Base-by-base conservation (phyloP, 2,888 invertebrate species). In the Ptilodon capucinus region DNA sequence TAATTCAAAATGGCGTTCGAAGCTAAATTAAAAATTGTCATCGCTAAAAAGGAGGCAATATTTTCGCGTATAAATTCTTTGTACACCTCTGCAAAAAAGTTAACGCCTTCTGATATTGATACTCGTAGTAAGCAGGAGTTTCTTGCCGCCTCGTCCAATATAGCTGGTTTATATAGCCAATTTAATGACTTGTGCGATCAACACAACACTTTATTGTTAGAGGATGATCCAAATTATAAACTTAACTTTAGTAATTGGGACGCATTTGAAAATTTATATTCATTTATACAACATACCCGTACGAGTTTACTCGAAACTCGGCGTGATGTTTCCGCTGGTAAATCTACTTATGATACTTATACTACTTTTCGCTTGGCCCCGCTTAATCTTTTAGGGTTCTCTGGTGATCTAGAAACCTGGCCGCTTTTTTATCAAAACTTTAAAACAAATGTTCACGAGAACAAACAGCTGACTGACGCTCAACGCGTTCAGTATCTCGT, bases 371-470 rank as follows among this genome's bases (percentile, higher is more conserved):
- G 17, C 4, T 17, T 35, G 17, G n/a, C 35, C 1, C 16, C 35
- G 35, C 8, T 35, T 16, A 9, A 35, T 4, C 13, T 35, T 2
- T 1, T n/a, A 17, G 17, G 16, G 1, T 35, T 35, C 9, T 14
- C 14, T 17, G 35, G 35, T 16, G 16, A 16, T 17, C 13, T 25
- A 34, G 19, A 40, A 18, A 14, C 23, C 21, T 40, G 30, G 40
- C 30, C 34, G 23, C n/a, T 40, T 25, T 40, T 40, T 18, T 28
- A 21, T 41, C 34, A 23, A 35, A 35, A 41, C 30, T 30, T 46
- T 7, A 40, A 46, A 35, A 28, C 40, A 6, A 35, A 35, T 13
- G 35, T 41, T 35, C 40, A 41, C 18, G 30, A 36, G 8, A 46
- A 41, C 19, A 41, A 23, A n/a, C 11, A 34, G 8, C 25, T 14